Evolutionary conservation across 53 echinoderm and acorn worm genomes (phyloP), one percentile per base, ranked within the genome.

Genomic region (Pentamera pediparva): DNA sequence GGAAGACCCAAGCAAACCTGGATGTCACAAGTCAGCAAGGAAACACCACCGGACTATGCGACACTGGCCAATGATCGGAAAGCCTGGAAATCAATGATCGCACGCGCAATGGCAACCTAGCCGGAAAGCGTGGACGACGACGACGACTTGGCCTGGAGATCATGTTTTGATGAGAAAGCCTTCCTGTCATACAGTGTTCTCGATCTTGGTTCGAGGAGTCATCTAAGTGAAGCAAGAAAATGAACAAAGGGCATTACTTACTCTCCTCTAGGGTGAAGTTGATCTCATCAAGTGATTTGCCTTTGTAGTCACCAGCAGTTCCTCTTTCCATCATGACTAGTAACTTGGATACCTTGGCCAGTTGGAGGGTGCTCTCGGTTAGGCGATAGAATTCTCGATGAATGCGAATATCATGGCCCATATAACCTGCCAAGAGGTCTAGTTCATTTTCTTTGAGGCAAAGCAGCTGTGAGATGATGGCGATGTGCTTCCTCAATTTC

Each of bases 321-420:
- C 83, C 83, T 18, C 62, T 87, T 54, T 87, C 78, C 79, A 87
- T 78, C 67, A 78, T 64, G 9, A 83, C 27, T 2, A 86, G 79
- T 9, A 87, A 8, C 56, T 87, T 83, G 20, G 83, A 74, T 2
- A 87, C 83, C 52, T 87, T 87, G 27, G 88, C 87, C 3, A 82
- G 59, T 35, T 74, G 78, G 17, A 87, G 39, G 5, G 79, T 58
- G 25, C 65, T 65, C 38, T 83, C 75, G 0, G 83, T 74, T 6
- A 83, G 41, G 10, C 75, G 4, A 29, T 83, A 87, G 37, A 59
- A 78, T 24, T 83, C 79, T n/a, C 79, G 30, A 41, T 78, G 78
- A 20, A 78, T 64, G 38, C 75, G 26, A 2, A 83, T 48, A 41
- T 83, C 58, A 45, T 79, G 87, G 2, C 78, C 83, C 75, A 83